Evolutionary conservation across 2,797 vertebrate species (phyloP).

Genomic region (Tragopan temminckii): DNA sequence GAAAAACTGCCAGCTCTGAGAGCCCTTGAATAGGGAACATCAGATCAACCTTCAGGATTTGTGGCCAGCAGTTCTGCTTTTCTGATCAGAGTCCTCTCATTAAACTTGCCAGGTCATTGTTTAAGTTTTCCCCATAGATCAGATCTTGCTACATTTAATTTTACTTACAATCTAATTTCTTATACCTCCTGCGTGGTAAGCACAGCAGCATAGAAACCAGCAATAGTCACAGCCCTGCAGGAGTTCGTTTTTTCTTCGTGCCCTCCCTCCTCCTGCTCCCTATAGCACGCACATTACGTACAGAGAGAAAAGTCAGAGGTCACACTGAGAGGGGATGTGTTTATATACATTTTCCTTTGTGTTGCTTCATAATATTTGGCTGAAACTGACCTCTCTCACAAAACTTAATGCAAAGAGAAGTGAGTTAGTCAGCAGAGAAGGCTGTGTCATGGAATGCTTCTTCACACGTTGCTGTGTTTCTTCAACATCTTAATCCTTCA

Average conservation of each 20-base stretch:
- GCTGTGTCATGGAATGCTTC: neutral
- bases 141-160: conserved; percentile 27
- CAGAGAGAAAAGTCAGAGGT: neutral
- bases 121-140: neutral
- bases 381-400: neutral
- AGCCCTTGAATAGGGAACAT: neutral
- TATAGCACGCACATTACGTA: neutral
- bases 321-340: neutral
- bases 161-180: neutral
- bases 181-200: neutral
- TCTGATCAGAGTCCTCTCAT: neutral
- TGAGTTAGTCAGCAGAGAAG: conserved; percentile 2
- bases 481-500: neutral
- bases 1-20: neutral
- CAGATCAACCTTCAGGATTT: neutral
- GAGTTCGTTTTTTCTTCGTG: neutral
- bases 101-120: neutral
- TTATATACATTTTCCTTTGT: neutral
- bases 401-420: neutral
- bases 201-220: neutral
- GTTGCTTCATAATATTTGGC: neutral
- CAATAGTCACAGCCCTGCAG: neutral
- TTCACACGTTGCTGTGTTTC: neutral
- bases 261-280: neutral
- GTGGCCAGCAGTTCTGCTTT: neutral